Evolutionary conservation across 2,797 vertebrate genomes (phyloP).

Genomic region (Arremon brunneinucha): DNA sequence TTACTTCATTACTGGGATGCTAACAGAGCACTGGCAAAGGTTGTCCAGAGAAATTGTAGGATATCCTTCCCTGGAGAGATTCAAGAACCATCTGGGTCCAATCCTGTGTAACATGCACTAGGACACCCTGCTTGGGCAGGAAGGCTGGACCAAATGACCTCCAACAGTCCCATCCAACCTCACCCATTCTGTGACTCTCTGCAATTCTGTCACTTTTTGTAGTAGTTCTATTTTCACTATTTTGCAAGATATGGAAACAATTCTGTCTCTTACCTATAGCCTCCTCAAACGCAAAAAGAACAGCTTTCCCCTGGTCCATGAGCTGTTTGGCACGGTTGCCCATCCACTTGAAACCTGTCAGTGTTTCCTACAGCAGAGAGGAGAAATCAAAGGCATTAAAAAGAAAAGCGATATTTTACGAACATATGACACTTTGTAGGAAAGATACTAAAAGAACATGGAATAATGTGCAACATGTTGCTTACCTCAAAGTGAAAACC

Average conservation of each 20-base stretch:
- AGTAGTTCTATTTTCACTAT: background rate
- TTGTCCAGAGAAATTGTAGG: background rate
- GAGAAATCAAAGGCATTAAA: background rate
- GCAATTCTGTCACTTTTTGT: background rate
- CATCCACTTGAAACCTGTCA: constrained; percentile 99
- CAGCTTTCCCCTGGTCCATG: constrained; percentile 87
- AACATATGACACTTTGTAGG: background rate
- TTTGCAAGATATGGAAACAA: background rate
- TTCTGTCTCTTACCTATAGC: constrained; percentile 86
- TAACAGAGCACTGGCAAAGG: background rate
- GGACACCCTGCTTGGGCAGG: background rate
- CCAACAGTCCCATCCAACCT: background rate
- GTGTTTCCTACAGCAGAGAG: constrained; percentile 84
- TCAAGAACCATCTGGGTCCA: background rate
- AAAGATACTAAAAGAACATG: background rate
- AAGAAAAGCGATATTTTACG: background rate
- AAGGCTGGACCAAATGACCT: background rate
- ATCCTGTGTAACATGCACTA: background rate
- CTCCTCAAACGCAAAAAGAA: constrained; percentile 97
- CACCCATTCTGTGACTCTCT: background rate
- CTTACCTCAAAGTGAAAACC: constrained; percentile 97
- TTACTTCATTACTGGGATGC: background rate
- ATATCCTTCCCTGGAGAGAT: background rate
- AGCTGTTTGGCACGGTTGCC: constrained; percentile 92
- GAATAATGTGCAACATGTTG: background rate